These are phyloP conservation scores for Aplysina aerophoba DNA, from an alignment of 37 sponge, comb jelly and placozoan genomes.

Conservation along the genomic window DNA sequence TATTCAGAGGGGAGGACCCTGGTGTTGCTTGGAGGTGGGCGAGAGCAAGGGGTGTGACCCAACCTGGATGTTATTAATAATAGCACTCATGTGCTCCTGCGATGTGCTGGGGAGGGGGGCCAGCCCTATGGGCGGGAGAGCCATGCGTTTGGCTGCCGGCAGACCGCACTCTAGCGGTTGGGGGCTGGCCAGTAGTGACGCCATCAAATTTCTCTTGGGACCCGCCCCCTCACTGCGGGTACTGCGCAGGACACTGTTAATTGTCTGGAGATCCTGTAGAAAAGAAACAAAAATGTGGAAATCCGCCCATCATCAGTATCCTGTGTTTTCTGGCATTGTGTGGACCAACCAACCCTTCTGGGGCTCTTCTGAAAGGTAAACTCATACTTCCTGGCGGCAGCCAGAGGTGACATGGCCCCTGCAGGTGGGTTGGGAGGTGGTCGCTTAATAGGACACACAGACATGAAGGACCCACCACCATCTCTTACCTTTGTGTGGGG, in stretches of 20 bases:
- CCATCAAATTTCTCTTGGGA: not conserved
- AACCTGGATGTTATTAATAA: not conserved
- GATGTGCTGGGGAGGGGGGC: not conserved
- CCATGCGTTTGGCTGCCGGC: not conserved
- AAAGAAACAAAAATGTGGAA: not conserved
- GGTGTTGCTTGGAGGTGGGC: not conserved
- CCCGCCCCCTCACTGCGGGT: not conserved
- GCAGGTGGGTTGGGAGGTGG: not conserved
- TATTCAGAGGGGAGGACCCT: not conserved
- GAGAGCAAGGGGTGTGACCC: not conserved
- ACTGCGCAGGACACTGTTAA: not conserved
- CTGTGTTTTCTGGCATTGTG: no score
- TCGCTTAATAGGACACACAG: not conserved
- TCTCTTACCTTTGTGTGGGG: slow-evolving; percentile 59
- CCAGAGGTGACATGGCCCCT: slow-evolving; percentile 28
- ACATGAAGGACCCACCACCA: not conserved
- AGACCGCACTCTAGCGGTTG: not conserved
- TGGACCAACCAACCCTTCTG: not conserved
- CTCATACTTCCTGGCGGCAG: slow-evolving; percentile 18
- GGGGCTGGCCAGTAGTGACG: not conserved
- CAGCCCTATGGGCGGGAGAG: not conserved
- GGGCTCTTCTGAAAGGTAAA: slow-evolving; percentile 23
- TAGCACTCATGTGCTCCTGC: not conserved
- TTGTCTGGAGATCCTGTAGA: slow-evolving; percentile 12
- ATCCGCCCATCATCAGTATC: not conserved